Evolutionary conservation across 2,113 vertebrate species (phyloP).

Genomic region (Seriola dumerili): DNA sequence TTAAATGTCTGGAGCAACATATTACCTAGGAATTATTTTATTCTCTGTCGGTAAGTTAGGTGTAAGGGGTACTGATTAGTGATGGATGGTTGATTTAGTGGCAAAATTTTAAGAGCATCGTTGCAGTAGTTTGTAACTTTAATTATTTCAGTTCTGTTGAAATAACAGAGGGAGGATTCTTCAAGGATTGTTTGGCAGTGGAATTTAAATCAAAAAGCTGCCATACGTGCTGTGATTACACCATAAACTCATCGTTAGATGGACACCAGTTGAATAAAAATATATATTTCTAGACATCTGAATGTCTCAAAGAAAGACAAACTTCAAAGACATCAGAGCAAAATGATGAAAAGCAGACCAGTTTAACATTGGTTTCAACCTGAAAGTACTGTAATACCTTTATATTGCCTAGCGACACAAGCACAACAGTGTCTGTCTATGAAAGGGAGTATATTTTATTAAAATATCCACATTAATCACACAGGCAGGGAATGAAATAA

Average conservation of each 20-base stretch:
- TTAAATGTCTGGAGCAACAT: slow-evolving; percentile 58
- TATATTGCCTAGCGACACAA: slow-evolving; percentile 24
- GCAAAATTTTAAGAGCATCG: neutral
- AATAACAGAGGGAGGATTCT: neutral
- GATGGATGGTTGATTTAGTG: slow-evolving; percentile 6
- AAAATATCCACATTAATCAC: slow-evolving; percentile 51
- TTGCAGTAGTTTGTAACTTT: neutral
- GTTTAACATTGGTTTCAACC: neutral
- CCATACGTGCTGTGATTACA: no score
- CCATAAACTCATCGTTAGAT: neutral
- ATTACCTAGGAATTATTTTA: slow-evolving; percentile 40
- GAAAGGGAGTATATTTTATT: slow-evolving; percentile 40
- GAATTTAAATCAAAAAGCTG: neutral
- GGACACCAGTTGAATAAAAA: neutral
- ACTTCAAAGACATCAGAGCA: slow-evolving; percentile 21
- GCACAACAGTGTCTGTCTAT: slow-evolving; percentile 29
- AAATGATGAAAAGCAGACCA: slow-evolving; percentile 30
- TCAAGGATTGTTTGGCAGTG: no score
- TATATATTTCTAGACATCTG: neutral
- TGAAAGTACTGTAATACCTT: neutral
- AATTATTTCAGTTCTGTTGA: neutral
- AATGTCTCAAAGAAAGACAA: neutral
- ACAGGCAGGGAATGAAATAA: slow-evolving; percentile 19
- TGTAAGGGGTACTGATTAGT: neutral
- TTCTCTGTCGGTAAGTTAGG: slow-evolving; percentile 12